These are phyloP conservation scores for Lithodes maja DNA, from an alignment of 2,888 invertebrate species.

Conservation along the genomic window DNA sequence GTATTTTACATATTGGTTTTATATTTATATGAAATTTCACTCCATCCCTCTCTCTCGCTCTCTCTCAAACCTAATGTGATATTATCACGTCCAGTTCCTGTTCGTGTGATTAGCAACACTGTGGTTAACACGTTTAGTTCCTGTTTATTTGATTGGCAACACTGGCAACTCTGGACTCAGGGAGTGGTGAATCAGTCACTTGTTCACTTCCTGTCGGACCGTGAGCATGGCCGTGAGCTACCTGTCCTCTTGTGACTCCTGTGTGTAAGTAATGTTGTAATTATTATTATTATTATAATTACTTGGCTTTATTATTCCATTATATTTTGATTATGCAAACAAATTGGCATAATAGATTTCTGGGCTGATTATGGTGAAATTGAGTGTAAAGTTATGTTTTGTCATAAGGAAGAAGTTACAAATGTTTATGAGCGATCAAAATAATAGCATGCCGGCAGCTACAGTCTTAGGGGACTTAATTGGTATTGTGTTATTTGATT, in stretches of 20 bases:
- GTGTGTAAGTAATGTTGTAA: background rate
- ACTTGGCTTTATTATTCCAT: background rate
- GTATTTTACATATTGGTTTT: no score
- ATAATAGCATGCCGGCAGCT: no score
- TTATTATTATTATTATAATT: conserved; percentile 9
- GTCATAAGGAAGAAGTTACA: no score
- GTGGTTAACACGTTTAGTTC: conserved; percentile 9
- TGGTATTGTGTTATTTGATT: no score
- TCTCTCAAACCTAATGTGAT: no score
- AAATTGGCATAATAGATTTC: background rate
- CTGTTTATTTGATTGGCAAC: conserved; percentile 8
- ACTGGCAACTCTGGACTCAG: conserved; percentile 12
- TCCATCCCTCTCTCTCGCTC: no score
- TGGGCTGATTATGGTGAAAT: background rate
- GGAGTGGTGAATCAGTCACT: conserved; percentile 17
- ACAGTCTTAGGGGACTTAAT: no score
- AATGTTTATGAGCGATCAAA: no score
- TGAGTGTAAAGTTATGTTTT: no score
- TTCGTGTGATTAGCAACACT: conserved; percentile 18
- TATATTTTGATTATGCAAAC: background rate
- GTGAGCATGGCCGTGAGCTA: no score
- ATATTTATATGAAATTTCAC: no score
- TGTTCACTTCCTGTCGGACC: conserved; percentile 13
- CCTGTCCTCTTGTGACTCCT: background rate
- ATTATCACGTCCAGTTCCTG: no score